phyloP scores from a whole-genome alignment of 2,888 invertebrate genomes.

The Gastracanthus pulcherrimus region DNA sequence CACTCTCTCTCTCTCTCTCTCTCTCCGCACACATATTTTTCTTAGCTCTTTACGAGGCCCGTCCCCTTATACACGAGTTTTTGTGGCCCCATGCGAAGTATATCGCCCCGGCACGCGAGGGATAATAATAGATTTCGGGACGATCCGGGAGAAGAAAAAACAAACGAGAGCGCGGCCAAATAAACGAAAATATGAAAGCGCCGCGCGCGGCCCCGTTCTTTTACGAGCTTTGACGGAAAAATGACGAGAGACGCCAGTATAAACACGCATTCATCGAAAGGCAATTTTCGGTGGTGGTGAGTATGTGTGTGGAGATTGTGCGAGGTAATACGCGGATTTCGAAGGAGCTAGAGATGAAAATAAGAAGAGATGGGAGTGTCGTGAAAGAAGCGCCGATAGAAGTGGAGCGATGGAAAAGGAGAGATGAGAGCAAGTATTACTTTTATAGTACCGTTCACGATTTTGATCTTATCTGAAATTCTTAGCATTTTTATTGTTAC shows the following conservation, averaged over 20 bases:
- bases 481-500: too few species aligned
- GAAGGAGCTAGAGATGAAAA: neutral
- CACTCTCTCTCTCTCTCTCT: too few species aligned
- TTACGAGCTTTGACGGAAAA: neutral
- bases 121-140: slow-evolving; percentile 49
- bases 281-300: neutral
- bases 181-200: too few species aligned
- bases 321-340: too few species aligned
- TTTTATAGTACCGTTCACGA: too few species aligned
- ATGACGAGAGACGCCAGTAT: slow-evolving; percentile 6
- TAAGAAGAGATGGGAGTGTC: neutral
- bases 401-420: too few species aligned
- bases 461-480: too few species aligned
- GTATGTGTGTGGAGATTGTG: neutral
- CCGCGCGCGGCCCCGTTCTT: too few species aligned
- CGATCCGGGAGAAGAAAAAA: neutral
- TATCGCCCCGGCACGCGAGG: neutral
- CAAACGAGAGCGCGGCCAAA: neutral
- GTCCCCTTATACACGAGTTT: neutral
- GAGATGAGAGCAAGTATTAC: too few species aligned
- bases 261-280: neutral
- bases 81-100: slow-evolving; percentile 39
- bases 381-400: too few species aligned
- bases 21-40: neutral
- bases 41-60: slow-evolving; percentile 7